Percentiles rank a stretch among this genome's conserved stretches.
Evolutionary conservation across 2,888 invertebrate species (phyloP).

Genomic region (Diplolepis rosae): DNA sequence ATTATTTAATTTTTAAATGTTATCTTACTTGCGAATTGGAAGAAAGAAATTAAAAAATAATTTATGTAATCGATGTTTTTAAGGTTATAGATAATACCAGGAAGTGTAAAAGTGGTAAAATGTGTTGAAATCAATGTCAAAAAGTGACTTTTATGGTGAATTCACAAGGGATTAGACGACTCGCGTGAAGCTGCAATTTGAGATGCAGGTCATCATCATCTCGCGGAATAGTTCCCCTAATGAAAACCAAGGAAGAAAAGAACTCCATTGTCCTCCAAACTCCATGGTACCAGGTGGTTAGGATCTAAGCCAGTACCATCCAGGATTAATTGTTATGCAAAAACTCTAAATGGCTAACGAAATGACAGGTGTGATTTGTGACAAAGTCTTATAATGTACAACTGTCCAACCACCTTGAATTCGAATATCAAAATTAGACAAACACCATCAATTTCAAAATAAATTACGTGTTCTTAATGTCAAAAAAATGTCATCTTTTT

Average conservation of each 20-base stretch:
- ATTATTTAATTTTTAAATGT: too few species aligned
- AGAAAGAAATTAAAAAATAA: not conserved
- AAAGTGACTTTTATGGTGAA: slow-evolving; percentile 33
- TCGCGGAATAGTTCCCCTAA: slow-evolving; percentile 48
- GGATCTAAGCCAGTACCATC: slow-evolving; percentile 64
- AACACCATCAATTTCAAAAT: not conserved
- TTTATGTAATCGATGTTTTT: not conserved
- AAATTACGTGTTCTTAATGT: too few species aligned
- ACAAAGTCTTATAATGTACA: slow-evolving; percentile 9
- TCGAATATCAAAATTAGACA: not conserved
- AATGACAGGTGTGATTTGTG: slow-evolving; percentile 54
- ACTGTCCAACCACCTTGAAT: not conserved
- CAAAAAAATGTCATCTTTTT: too few species aligned
- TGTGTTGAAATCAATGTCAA: slow-evolving; percentile 40
- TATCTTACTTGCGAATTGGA: too few species aligned
- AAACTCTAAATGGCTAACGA: slow-evolving; percentile 63
- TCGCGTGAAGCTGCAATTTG: slow-evolving; percentile 49
- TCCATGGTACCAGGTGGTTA: slow-evolving; percentile 64
- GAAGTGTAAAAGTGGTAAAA: not conserved
- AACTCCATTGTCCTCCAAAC: slow-evolving; percentile 65
- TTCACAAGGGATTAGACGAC: slow-evolving; percentile 2
- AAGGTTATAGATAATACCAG: not conserved
- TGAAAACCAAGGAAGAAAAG: slow-evolving; percentile 52
- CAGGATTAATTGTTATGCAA: slow-evolving; percentile 69
- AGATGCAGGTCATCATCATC: slow-evolving; percentile 61